Evolutionary conservation across 2,797 vertebrate species (phyloP).

Genomic region (Sciurus vulgaris): DNA sequence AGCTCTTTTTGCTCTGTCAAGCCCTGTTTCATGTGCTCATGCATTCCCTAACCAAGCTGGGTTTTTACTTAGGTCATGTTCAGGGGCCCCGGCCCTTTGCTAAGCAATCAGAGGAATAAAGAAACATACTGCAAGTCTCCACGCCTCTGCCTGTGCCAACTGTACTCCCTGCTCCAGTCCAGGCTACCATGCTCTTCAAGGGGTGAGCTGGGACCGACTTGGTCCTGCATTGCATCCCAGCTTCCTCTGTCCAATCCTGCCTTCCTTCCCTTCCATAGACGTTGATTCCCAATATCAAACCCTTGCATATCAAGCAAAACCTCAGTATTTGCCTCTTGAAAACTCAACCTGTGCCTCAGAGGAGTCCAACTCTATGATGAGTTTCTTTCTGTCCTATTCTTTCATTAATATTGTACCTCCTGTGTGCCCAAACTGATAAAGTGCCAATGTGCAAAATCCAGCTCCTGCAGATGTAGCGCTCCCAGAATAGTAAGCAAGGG

Average conservation of each 20-base stretch:
- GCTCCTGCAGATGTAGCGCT: not conserved
- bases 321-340: not conserved
- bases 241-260: not conserved
- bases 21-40: not conserved
- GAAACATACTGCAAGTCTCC: not conserved
- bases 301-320: not conserved
- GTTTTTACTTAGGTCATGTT: not conserved
- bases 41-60: not conserved
- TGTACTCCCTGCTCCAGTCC: not conserved
- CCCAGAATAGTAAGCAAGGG: not conserved
- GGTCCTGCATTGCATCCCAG: fast-evolving
- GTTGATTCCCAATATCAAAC: not conserved
- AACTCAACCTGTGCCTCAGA: not conserved
- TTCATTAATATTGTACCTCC: not conserved
- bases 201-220: fast-evolving
- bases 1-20: not conserved
- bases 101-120: not conserved
- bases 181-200: not conserved
- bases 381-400: not conserved
- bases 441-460: not conserved
- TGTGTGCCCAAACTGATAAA: not conserved
- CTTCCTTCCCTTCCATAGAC: too few species aligned
- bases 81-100: not conserved
- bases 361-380: not conserved
- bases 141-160: not conserved